phyloP scores from a whole-genome alignment of 2,797 vertebrate genomes.

The Pelochelys cantorii region DNA sequence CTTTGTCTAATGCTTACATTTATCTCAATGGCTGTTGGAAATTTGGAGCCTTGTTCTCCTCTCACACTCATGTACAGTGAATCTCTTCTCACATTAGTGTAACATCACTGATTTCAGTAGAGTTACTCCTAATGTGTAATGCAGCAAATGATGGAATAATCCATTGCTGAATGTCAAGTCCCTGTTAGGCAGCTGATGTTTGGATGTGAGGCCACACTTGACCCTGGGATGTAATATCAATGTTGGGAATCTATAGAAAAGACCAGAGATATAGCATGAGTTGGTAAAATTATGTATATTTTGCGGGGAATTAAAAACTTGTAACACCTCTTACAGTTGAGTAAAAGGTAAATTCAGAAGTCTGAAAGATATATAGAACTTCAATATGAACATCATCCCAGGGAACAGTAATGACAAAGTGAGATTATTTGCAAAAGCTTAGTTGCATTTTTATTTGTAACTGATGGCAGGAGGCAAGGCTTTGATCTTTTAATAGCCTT shows the following conservation, averaged over 20 bases:
- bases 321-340: background rate
- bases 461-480: background rate
- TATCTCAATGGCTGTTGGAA: background rate
- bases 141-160: background rate
- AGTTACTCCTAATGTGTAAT: background rate
- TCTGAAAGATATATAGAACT: background rate
- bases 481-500: background rate
- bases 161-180: background rate
- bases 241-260: background rate
- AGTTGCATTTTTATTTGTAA: background rate
- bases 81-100: background rate
- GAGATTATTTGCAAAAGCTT: background rate
- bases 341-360: background rate
- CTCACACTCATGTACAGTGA: background rate
- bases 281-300: background rate
- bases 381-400: background rate
- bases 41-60: background rate
- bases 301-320: background rate
- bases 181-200: background rate
- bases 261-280: background rate
- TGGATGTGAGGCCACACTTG: background rate
- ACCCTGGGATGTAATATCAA: background rate
- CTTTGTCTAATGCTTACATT: conserved; percentile 35
- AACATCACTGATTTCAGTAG: background rate
- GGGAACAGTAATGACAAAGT: background rate